Base-by-base conservation (phyloP, 2,888 invertebrate species). In the Augiades crinisus region DNA sequence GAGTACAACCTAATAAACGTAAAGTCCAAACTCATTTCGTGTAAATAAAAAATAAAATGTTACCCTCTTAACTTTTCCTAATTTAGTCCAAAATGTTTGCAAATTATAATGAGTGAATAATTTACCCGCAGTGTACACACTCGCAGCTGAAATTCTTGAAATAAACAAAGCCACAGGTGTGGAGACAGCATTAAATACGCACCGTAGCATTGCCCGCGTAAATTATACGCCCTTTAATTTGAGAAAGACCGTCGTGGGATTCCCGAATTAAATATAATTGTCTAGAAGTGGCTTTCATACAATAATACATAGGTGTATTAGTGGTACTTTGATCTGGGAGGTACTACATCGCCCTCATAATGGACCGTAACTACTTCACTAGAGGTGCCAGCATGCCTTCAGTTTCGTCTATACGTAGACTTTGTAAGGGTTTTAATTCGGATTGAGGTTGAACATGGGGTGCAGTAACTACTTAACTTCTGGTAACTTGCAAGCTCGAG, bases 101-200 rank as follows among this genome's bases (percentile, higher is more conserved):
- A 43, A 50, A 50, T 49, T 41, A 41, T 19, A 30, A 34, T 36
- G 7, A 34, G 16, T 3, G 14, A 17, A 41, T 43, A 50, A 50
- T 50, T 50, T 30, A 49, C 12, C 19, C 27, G 2, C n/a, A 36
- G 14, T 30, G 27, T 21, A 24, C 13, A 40, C 22, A 31, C 36
- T 50, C 21, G 13, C 36, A 50, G 50, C 30, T 36, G 27, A 43
- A 50, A 43, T 50, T 50, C 27, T 43, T 17, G 43, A 43, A 50
- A 50, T 50, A 50, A 50, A 50, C 50, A 43, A 50, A 50, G 50
- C 50, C 50, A 50, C 50, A 50, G 50, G 50, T 50, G 50, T 43
- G 27, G 43, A 41, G 19, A 19, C 14, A 36, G 43, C 41, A 50
- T 43, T 50, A 43, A 50, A 50, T 50, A 44, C 50, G 44, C 37